Conservation (phyloP, 2,888 invertebrate genomes). For the Adela reaumurella region DNA sequence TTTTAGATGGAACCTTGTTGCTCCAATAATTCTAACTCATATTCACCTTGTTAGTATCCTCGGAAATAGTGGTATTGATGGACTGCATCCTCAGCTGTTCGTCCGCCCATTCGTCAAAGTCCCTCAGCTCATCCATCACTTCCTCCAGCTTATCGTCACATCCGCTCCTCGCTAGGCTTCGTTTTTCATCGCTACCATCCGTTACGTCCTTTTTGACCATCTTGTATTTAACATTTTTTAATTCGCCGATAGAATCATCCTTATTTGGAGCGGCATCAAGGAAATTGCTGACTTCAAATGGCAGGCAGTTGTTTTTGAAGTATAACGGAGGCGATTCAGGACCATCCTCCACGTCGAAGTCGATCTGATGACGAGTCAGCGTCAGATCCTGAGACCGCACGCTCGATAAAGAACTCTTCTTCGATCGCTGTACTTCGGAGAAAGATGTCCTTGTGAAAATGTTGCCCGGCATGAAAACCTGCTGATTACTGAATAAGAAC, state of each 20-base stretch:
- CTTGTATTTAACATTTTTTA: background rate
- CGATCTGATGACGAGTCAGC: conserved; percentile 23
- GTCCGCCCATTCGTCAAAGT: conserved; percentile 43
- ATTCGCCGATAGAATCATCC: background rate
- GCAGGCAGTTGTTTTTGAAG: conserved; percentile 34
- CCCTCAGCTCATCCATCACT: conserved; percentile 40
- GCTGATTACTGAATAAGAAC: conserved; percentile 49
- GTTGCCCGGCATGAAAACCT: conserved; percentile 48
- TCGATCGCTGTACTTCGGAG: conserved; percentile 28
- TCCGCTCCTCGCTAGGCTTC: conserved; percentile 7
- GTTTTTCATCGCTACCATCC: conserved; percentile 18
- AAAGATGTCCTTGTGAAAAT: conserved; percentile 23
- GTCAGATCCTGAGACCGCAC: conserved; percentile 4
- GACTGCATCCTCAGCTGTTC: conserved; percentile 32
- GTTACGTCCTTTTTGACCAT: too few relatives aligned
- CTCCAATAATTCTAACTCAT: too few relatives aligned
- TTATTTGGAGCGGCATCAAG: conserved; percentile 18
- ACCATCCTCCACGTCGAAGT: conserved; percentile 28
- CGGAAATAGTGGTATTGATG: conserved; percentile 26
- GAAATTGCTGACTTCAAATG: conserved; percentile 28
- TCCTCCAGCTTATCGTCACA: conserved; percentile 36
- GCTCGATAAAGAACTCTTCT: background rate
- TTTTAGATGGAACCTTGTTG: too few relatives aligned
- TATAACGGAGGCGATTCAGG: conserved; percentile 29
- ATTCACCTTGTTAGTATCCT: conserved; percentile 17